A percentile compares a stretch with the other conserved stretches of the same genome.
Evolutionary conservation across 2,113 vertebrate species (phyloP).

Genomic region (Machaerirhynchus nigripectus): DNA sequence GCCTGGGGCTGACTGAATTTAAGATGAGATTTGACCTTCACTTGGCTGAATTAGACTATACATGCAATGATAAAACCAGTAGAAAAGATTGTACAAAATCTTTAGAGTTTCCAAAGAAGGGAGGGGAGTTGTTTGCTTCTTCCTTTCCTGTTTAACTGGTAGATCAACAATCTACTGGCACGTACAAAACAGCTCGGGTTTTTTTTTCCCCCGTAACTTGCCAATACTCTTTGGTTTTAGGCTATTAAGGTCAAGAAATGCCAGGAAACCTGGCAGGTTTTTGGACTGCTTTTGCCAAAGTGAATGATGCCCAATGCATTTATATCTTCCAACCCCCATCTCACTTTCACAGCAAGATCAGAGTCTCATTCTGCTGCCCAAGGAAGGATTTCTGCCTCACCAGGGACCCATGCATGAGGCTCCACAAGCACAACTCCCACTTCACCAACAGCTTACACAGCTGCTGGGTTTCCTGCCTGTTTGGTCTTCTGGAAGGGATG

Average conservation of each 20-base stretch:
- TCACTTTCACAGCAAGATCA: accelerated
- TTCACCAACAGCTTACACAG: neutral
- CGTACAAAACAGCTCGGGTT: neutral
- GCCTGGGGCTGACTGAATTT: neutral
- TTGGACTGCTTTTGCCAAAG: neutral
- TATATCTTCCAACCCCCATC: neutral
- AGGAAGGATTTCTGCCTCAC: neutral
- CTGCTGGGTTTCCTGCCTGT: neutral
- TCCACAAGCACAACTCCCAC: neutral
- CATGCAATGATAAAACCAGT: neutral
- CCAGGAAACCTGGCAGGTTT: neutral
- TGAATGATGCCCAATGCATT: neutral
- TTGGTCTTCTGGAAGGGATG: neutral
- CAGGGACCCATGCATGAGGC: accelerated
- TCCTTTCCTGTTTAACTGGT: conserved; percentile 19
- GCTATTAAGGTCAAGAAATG: neutral
- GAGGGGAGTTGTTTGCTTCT: neutral
- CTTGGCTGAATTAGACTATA: neutral
- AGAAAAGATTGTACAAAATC: neutral
- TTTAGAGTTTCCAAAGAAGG: neutral
- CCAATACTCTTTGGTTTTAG: neutral
- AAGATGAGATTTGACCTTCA: neutral
- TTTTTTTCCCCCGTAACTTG: neutral
- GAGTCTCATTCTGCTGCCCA: neutral
- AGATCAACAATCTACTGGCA: neutral